Evolutionary conservation across 2,888 invertebrate genomes (phyloP).

Genomic region (Caenorhabditis macrosperma): DNA sequence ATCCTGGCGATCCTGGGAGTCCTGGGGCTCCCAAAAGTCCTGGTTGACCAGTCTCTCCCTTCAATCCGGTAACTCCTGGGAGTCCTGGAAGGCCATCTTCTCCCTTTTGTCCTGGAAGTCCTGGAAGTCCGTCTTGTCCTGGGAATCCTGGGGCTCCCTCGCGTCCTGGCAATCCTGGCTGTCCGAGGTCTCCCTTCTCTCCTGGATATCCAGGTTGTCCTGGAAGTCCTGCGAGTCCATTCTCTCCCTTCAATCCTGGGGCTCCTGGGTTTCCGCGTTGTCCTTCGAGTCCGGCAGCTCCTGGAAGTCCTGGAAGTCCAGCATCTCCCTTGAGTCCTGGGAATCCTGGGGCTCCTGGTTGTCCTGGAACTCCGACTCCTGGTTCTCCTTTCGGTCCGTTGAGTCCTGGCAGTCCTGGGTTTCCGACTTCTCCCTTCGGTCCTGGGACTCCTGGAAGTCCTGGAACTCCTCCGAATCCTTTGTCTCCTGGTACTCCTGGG

Average conservation of each 20-base stretch:
- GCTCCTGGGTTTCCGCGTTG: constrained; percentile 69
- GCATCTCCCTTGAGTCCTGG: constrained; percentile 80
- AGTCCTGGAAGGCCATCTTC: constrained; percentile 80
- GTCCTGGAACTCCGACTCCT: constrained; percentile 65
- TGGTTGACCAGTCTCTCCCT: constrained; percentile 81
- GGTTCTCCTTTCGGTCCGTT: constrained; percentile 70
- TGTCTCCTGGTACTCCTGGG: constrained; percentile 71
- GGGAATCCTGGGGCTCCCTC: constrained; percentile 68
- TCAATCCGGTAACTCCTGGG: constrained; percentile 71
- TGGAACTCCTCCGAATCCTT: constrained; percentile 80
- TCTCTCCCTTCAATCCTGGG: constrained; percentile 69
- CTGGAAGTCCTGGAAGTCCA: constrained; percentile 67
- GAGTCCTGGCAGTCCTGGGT: constrained; percentile 85
- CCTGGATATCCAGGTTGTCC: constrained; percentile 78
- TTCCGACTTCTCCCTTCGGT: constrained; percentile 82
- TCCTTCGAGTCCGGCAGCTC: constrained; percentile 69
- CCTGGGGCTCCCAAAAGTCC: constrained; percentile 90
- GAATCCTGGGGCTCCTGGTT: constrained; percentile 82
- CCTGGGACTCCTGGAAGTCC: constrained; percentile 75
- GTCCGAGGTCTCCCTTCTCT: constrained; percentile 74
- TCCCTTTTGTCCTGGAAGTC: constrained; percentile 84
- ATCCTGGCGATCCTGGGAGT: constrained; percentile 82
- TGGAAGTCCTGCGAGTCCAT: constrained; percentile 58
- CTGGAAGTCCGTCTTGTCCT: constrained; percentile 73
- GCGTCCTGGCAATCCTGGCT: constrained; percentile 75